phyloP scores from a whole-genome alignment of 1,140 invertebrate species.

The Procambarus clarkii region DNA sequence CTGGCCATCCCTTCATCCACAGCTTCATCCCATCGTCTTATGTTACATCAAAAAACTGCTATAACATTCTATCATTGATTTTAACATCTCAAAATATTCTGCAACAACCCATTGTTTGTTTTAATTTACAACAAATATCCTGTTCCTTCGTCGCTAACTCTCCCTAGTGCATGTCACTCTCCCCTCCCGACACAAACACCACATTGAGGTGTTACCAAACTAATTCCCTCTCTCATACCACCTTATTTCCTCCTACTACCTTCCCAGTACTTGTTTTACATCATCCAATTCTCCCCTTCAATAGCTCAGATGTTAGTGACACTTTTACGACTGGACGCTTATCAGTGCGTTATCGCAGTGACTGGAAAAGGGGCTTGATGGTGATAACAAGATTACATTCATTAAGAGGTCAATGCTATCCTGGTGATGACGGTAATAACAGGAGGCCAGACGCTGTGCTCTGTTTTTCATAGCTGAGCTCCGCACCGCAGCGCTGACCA shows the following conservation, averaged over 20 bases:
- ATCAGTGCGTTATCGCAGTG: slow-evolving; percentile 7
- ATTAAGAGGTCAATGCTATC: not conserved
- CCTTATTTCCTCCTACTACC: not conserved
- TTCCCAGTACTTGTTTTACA: not conserved
- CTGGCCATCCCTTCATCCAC: too few relatives aligned
- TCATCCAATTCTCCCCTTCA: not conserved
- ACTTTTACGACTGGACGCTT: slow-evolving; percentile 4
- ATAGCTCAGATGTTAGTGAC: slow-evolving; percentile 12
- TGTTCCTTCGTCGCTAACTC: too few relatives aligned
- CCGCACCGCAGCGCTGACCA: not conserved
- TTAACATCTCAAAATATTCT: too few relatives aligned
- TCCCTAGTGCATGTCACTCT: too few relatives aligned
- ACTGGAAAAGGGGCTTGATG: slow-evolving; percentile 3
- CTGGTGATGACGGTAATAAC: not conserved
- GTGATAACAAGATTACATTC: slow-evolving; percentile 21
- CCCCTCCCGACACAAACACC: too few relatives aligned
- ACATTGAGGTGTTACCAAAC: too few relatives aligned
- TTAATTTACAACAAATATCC: too few relatives aligned
- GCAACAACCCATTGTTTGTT: too few relatives aligned
- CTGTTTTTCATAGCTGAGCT: too few relatives aligned
- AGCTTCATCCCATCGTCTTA: too few relatives aligned
- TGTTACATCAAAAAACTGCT: too few relatives aligned
- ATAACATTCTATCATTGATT: too few relatives aligned
- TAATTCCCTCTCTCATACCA: not conserved
- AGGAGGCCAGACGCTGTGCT: not conserved